These are phyloP conservation scores for Cinara cedri DNA, from an alignment of 2,888 invertebrate species.

Conservation along the genomic window DNA sequence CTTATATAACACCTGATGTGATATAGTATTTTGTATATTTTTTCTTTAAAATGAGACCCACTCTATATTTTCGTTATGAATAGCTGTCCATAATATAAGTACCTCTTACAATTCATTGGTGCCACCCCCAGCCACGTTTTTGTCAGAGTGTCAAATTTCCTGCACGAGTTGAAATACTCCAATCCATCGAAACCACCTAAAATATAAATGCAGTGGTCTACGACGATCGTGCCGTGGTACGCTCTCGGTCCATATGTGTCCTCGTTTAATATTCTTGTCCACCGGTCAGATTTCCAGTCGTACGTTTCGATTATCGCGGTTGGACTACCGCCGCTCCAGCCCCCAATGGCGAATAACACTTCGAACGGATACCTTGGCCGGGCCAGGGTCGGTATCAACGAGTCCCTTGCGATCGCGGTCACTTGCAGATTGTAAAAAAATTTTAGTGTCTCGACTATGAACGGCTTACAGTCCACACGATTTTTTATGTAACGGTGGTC, in stretches of 20 bases:
- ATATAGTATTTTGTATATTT: not conserved
- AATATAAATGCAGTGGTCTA: constrained; percentile 83
- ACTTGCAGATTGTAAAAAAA: constrained; percentile 92
- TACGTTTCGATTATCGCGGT: constrained; percentile 85
- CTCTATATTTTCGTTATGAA: no score
- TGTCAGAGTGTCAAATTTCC: constrained; percentile 83
- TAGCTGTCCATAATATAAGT: not conserved
- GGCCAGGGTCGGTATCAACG: constrained; percentile 77
- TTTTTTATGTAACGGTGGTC: constrained; percentile 84
- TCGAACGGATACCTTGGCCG: constrained; percentile 79
- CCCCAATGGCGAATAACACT: constrained; percentile 83
- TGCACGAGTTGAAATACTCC: constrained; percentile 84
- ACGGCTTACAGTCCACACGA: constrained; percentile 82
- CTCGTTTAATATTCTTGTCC: constrained; percentile 71
- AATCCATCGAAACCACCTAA: constrained; percentile 93
- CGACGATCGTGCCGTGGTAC: constrained; percentile 91
- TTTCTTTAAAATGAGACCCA: not conserved
- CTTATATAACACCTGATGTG: constrained; percentile 79
- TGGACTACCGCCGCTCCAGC: constrained; percentile 78
- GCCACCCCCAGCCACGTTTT: constrained; percentile 85
- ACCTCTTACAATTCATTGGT: constrained; percentile 85
- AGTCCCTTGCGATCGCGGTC: constrained; percentile 66
- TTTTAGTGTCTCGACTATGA: constrained; percentile 88
- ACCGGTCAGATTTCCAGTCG: constrained; percentile 86
- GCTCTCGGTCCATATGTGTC: constrained; percentile 69